Evolutionary conservation across 2,797 vertebrate species (phyloP), one percentile per base, ranked within the genome.

Genomic region (Siniperca undulata): DNA sequence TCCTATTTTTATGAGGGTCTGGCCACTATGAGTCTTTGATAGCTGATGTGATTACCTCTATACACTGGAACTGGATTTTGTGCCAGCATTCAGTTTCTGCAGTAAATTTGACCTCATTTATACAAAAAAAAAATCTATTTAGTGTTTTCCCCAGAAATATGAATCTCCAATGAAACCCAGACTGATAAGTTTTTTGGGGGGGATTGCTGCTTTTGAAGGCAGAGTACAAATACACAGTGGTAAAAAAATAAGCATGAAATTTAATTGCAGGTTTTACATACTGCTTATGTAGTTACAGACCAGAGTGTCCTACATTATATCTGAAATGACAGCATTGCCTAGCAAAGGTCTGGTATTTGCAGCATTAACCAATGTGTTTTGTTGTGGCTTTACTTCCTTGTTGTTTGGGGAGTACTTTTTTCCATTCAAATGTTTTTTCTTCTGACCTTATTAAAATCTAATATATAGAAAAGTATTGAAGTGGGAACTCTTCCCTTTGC

Each of bases 381-480:
- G 36, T 38, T 44, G 10, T 59, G 48, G 20, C 46, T 67, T 48
- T 27, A 12, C 2, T 34, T 16, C 58, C 27, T 34, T 30, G 27
- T 64, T 74, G 46, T 64, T 36, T 70, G 38, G 24, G 20, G 8
- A 71, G 42, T 55, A 0, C 17, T 58, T 44, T 64, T 64, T 68
- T 46, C 20, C 19, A 16, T 38, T 79, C 61, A n/a, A 30, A 66
- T 52, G 22, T 19, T 10, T 55, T 65, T 44, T 30, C 24, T 66
- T 48, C 9, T 53, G 48, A 76, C 52, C 36, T 71, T 30, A 66
- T 83, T 77, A 80, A 74, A 70, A 77, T 48, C 2, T 64, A 56
- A 50, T 64, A 50, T 74, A 20, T n/a, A 44, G 59, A 30, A 67
- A 60, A 46, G 42, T 20, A 40, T 12, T 59, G 13, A 77, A 52